These are phyloP conservation scores for Eristalis arbustorum DNA, from an alignment of 2,888 invertebrate species.

Conservation along the genomic window DNA sequence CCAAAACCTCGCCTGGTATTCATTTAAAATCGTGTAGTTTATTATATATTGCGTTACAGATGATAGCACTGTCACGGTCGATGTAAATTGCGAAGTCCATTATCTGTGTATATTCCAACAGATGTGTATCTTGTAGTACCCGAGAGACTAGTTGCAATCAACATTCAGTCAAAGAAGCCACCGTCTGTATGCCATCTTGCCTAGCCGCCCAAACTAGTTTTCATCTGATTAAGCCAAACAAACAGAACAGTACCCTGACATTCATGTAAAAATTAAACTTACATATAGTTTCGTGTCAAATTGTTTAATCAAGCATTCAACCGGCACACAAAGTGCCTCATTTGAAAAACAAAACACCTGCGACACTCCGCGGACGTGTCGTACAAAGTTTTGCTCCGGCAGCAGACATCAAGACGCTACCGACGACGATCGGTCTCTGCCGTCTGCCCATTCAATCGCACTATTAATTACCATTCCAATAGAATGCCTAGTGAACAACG, in stretches of 20 bases:
- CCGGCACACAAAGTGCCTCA: constrained; percentile 47
- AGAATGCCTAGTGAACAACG: neutral
- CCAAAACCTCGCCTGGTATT: too few relatives aligned
- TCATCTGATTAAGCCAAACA: neutral
- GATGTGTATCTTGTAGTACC: too few relatives aligned
- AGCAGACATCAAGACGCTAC: constrained; percentile 55
- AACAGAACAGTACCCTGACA: neutral
- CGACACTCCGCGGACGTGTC: constrained; percentile 17
- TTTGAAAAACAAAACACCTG: constrained; percentile 40
- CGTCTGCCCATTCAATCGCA: constrained; percentile 9
- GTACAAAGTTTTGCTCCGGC: neutral
- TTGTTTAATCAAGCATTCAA: constrained; percentile 56
- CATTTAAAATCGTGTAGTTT: too few relatives aligned
- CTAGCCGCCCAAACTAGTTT: constrained; percentile 3
- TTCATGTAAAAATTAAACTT: constrained; percentile 27
- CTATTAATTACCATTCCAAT: constrained; percentile 40
- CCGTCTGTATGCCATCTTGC: too few relatives aligned
- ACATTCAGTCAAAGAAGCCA: too few relatives aligned
- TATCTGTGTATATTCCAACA: too few relatives aligned
- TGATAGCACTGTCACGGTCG: too few relatives aligned
- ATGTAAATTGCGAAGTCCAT: too few relatives aligned
- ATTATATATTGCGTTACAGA: too few relatives aligned
- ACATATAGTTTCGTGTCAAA: constrained; percentile 17
- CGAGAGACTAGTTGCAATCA: too few relatives aligned
- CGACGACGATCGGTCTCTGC: neutral